Conservation (phyloP, 2,113 vertebrate species). For the Bucco capensis region DNA sequence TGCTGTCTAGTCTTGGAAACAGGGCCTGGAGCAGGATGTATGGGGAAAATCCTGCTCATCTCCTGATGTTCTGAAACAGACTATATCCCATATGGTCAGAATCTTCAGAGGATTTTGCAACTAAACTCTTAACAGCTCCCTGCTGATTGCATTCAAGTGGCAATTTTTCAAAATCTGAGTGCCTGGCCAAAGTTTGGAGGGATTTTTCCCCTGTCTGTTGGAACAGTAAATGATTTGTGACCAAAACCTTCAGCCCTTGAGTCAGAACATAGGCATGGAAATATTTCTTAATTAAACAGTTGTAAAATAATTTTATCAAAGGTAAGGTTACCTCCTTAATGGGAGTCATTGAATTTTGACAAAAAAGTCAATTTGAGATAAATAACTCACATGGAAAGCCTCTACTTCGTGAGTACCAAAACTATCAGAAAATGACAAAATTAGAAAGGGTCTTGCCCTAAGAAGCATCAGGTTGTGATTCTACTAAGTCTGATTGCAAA, state of each 20-base stretch:
- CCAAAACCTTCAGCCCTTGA: background rate
- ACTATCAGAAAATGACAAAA: background rate
- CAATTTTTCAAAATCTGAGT: slow-evolving; percentile 41
- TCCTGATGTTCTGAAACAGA: background rate
- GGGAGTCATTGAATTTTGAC: background rate
- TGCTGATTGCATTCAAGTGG: slow-evolving; percentile 44
- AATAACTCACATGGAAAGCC: background rate
- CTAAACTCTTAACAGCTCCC: slow-evolving; percentile 40
- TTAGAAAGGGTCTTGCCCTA: background rate
- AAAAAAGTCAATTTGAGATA: background rate
- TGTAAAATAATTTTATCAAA: slow-evolving; percentile 11
- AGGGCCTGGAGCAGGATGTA: background rate
- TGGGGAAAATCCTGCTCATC: slow-evolving; percentile 10
- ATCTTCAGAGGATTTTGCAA: slow-evolving; percentile 53
- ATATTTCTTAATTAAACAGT: background rate
- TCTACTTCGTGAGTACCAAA: background rate
- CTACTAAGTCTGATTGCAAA: background rate
- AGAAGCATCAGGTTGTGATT: background rate
- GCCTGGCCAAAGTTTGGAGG: slow-evolving; percentile 9
- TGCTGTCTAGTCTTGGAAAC: background rate
- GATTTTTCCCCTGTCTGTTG: background rate
- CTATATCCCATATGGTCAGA: slow-evolving; percentile 32
- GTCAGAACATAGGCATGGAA: background rate
- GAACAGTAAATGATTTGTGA: slow-evolving; percentile 33
- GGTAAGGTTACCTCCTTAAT: background rate